Evolutionary conservation across 2,888 invertebrate genomes (phyloP), one percentile per base, ranked within the genome.

Genomic region (Spilarctia lutea): DNA sequence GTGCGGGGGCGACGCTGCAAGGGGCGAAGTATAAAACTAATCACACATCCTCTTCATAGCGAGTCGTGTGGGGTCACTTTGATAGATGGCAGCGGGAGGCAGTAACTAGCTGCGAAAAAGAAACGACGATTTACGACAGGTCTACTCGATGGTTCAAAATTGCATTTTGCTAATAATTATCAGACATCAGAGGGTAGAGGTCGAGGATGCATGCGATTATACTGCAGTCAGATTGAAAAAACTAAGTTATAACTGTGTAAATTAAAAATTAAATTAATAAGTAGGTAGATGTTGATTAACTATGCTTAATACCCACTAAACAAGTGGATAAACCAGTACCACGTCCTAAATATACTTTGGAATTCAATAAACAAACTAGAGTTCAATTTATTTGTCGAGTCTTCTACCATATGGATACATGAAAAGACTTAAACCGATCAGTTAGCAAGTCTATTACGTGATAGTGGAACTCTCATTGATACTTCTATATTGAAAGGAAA

Each of bases 11-110:
- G 81, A 79, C 74, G 83, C 81, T 82, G 76, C 77, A 86, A 88
- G 91, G 90, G 90, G 90, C 88, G 90, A 92, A 92, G 90, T 92
- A 94, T 94, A 94, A 93, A 95, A 94, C 94, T 95, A 95, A 94
- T 95, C 94, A 94, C 93, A 92, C 93, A 93, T 93, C 90, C 94
- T 92, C 91, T 94, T 90, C 88, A 87, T 85, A 84, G 88, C 77
- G 86, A 76, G 73, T 60, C 75, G 75, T 79, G 77, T 72, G 72
- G 74, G 80, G 81, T 66, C 78, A 73, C 75, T 75, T 56, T 78
- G 75, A 77, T 56, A 77, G 80, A 85, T 75, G 72, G 56, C 39
- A 79, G 87, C 84, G 81, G 81, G 76, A 78, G 24, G 83, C 73
- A 83, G 76, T 27, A 68, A 71, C 18, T 63, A 63, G 63, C 71